Conservation (phyloP, 2,113 vertebrate species). For the Oreochromis spilurus region DNA sequence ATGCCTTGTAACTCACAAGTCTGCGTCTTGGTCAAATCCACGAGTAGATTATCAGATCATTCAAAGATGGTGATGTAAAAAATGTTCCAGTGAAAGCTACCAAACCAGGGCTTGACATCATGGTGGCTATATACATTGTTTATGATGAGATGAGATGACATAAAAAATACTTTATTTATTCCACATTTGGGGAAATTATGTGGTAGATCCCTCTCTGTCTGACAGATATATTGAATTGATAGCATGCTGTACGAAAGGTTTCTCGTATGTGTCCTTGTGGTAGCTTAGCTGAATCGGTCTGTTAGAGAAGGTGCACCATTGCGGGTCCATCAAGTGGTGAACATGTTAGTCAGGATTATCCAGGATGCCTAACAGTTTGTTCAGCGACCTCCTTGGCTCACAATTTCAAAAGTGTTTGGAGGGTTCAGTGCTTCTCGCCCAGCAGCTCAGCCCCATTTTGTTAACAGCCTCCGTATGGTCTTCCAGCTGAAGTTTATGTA, state of each 20-base stretch:
- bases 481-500: neutral
- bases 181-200: neutral
- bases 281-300: neutral
- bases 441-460: too few species aligned
- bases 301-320: neutral
- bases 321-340: neutral
- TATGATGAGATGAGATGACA: neutral
- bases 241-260: neutral
- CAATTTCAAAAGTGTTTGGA: too few species aligned
- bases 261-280: neutral
- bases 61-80: neutral
- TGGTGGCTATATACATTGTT: neutral
- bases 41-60: neutral
- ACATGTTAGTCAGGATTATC: too few species aligned
- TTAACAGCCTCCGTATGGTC: neutral
- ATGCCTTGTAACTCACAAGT: neutral
- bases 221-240: neutral
- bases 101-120: neutral
- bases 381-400: too few species aligned
- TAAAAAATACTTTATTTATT: neutral
- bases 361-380: too few species aligned
- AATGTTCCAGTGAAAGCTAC: neutral
- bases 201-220: neutral
- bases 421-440: too few species aligned
- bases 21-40: neutral